Conservation (phyloP, 2,888 invertebrate genomes). For the Cyaniris semiargus region DNA sequence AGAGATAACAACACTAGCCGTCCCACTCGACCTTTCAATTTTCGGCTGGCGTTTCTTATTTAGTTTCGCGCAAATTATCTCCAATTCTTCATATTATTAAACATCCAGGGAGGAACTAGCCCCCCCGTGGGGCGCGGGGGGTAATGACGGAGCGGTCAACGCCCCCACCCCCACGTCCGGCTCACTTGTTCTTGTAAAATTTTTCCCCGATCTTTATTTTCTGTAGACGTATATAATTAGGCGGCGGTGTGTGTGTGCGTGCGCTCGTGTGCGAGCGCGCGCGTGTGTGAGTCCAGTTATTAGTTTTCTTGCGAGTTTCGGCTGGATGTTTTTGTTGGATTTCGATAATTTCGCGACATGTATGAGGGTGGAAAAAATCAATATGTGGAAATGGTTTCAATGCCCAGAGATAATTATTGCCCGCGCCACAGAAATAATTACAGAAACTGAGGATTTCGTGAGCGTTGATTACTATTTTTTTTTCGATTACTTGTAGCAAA, state of each 20-base stretch:
- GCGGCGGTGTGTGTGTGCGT: slow-evolving; percentile 49
- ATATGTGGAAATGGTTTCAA: slow-evolving; percentile 43
- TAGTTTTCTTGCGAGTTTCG: slow-evolving; percentile 78
- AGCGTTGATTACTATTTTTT: neutral
- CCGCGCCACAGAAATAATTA: neutral
- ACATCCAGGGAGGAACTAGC: slow-evolving; percentile 76
- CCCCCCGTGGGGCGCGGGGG: slow-evolving; percentile 53
- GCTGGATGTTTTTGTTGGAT: slow-evolving; percentile 78
- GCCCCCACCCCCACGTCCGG: slow-evolving; percentile 61
- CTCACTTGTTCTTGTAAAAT: slow-evolving; percentile 79
- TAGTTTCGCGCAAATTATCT: slow-evolving; percentile 82
- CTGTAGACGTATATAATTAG: slow-evolving; percentile 79
- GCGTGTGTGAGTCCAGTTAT: slow-evolving; percentile 73
- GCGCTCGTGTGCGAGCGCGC: slow-evolving; percentile 49
- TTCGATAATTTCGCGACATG: slow-evolving; percentile 79
- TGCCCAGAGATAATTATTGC: slow-evolving; percentile 31
- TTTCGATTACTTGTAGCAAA: neutral
- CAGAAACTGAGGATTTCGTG: neutral
- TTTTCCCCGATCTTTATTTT: slow-evolving; percentile 80
- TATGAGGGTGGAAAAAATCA: slow-evolving; percentile 46
- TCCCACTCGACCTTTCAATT: slow-evolving; percentile 72
- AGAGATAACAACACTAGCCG: slow-evolving; percentile 40
- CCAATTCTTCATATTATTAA: slow-evolving; percentile 82
- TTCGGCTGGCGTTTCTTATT: slow-evolving; percentile 79
- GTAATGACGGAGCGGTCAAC: slow-evolving; percentile 78